Conservation (phyloP, 2,113 vertebrate species). For the Pandion haliaetus region DNA sequence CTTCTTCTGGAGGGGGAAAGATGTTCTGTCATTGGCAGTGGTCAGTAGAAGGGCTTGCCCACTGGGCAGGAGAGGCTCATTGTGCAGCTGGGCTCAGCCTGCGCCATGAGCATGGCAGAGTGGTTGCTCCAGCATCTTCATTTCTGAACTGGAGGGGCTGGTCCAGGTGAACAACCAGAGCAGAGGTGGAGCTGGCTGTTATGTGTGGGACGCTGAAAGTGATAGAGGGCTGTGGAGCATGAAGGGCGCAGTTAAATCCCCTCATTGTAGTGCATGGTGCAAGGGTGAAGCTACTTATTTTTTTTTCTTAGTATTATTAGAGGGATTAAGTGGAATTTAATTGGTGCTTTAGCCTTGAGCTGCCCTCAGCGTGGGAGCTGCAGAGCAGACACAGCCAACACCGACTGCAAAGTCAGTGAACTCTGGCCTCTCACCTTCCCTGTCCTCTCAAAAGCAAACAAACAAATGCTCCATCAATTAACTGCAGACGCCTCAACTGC, state of each 20-base stretch:
- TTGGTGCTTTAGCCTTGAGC: slow-evolving; percentile 2
- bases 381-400: background rate
- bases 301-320: background rate
- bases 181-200: background rate
- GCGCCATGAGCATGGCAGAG: background rate
- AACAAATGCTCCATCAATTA: background rate
- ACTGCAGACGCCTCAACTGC: background rate
- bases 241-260: background rate
- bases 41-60: background rate
- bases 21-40: background rate
- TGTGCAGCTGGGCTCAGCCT: background rate
- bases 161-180: background rate
- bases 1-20: background rate
- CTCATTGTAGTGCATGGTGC: fast-evolving
- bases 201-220: background rate
- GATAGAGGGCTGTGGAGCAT: background rate
- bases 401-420: background rate
- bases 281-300: background rate
- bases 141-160: background rate
- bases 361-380: background rate
- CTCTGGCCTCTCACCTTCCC: background rate
- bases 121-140: background rate
- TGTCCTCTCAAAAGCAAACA: background rate
- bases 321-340: slow-evolving; percentile 44
- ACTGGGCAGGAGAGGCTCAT: background rate